These are phyloP conservation scores for Conchocele bisecta DNA, from an alignment of 2,888 invertebrate species.

Conservation along the genomic window DNA sequence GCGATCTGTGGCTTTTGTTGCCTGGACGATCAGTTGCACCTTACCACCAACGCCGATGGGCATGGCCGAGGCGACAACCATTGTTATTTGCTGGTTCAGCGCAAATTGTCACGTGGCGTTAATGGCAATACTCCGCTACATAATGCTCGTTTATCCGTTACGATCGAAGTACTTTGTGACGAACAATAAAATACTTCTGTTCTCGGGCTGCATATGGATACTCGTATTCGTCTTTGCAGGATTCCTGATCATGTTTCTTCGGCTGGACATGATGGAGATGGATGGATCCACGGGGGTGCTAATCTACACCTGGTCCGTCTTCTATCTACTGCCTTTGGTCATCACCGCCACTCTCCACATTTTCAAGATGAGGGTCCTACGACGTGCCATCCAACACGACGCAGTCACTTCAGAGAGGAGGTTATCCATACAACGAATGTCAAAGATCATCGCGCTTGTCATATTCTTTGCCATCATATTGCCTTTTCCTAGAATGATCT, in stretches of 20 bases:
- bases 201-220: slow-evolving; percentile 36
- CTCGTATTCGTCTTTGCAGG: slow-evolving; percentile 31
- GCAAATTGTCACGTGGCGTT: slow-evolving; percentile 43
- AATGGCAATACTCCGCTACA: slow-evolving; percentile 41
- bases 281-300: slow-evolving; percentile 27
- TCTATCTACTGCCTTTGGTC: slow-evolving; percentile 41
- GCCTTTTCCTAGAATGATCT: slow-evolving; percentile 37
- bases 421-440: slow-evolving; percentile 44
- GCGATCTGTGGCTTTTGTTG: slow-evolving; percentile 23
- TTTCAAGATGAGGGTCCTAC: slow-evolving; percentile 29
- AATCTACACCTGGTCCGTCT: slow-evolving; percentile 22
- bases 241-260: slow-evolving; percentile 10
- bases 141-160: slow-evolving; percentile 35
- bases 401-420: slow-evolving; percentile 36
- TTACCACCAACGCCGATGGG: neutral
- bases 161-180: slow-evolving; percentile 20
- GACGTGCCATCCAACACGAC: slow-evolving; percentile 11
- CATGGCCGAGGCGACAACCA: too few species aligned
- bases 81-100: slow-evolving; percentile 39
- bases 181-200: slow-evolving; percentile 25
- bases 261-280: slow-evolving; percentile 2
- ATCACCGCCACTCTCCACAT: slow-evolving; percentile 34
- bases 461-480: slow-evolving; percentile 39
- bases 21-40: slow-evolving; percentile 12
- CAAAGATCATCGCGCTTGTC: slow-evolving; percentile 41